Conservation (phyloP, 2,888 invertebrate species). For the Leptinotarsa juncta region DNA sequence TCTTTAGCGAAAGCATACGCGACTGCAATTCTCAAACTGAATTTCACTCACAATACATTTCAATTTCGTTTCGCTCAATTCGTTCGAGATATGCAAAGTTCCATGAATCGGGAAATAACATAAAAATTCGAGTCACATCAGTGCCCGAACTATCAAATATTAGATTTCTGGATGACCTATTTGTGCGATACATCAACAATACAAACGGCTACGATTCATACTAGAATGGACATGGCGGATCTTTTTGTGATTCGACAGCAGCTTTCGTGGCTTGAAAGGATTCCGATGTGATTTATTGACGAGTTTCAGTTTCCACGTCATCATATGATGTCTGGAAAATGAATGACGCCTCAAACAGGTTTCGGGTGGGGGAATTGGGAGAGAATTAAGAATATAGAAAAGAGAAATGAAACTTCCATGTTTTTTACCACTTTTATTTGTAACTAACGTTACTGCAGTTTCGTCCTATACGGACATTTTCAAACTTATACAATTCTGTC, state of each 20-base stretch:
- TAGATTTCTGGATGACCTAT: background rate
- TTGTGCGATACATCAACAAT: constrained; percentile 7
- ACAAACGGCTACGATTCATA: constrained; percentile 9
- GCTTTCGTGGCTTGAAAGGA: constrained; percentile 13
- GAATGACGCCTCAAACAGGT: background rate
- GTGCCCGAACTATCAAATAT: background rate
- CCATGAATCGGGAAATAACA: background rate
- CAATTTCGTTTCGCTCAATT: constrained; percentile 1
- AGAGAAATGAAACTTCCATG: no score
- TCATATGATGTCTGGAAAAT: background rate
- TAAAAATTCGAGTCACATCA: constrained; percentile 3
- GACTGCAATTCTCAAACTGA: background rate
- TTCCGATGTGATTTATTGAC: constrained; percentile 8
- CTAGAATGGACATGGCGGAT: constrained; percentile 7
- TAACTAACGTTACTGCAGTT: no score
- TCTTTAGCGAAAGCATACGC: constrained; percentile 2
- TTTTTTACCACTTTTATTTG: no score
- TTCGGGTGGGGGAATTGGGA: background rate
- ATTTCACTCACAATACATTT: constrained; percentile 12
- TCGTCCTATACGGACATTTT: no score
- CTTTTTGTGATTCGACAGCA: constrained; percentile 11
- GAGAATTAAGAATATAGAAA: background rate
- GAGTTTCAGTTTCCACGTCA: constrained; percentile 8
- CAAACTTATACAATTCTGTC: no score
- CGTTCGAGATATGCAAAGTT: background rate